Evolutionary conservation across 2,888 invertebrate species (phyloP), one percentile per base, ranked within the genome.

Genomic region (Caradrina clavipalpis): DNA sequence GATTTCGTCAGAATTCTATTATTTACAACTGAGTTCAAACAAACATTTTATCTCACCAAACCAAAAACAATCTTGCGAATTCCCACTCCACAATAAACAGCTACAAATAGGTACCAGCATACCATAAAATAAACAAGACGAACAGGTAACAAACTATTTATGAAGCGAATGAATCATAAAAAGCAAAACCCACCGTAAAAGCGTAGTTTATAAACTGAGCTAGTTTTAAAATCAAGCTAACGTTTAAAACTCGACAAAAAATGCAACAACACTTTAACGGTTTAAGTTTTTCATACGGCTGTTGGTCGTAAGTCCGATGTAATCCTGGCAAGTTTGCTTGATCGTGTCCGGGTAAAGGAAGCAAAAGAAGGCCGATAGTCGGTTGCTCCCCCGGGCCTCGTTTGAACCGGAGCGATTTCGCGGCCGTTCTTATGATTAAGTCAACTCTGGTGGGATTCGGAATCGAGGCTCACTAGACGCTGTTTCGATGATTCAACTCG

Each of bases 341-440:
- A 84, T 85, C 81, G 84, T 81, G 76, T 74, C 76, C 60, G 64
- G 60, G 74, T 47, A 79, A 73, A 78, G 69, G 74, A 83, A 92
- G 90, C 88, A 89, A 91, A 91, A 26, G 85, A 89, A 90, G 89
- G 90, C 91, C 89, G 92, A 92, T 93, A 89, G 90, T 87, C 86
- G 87, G 85, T 66, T 67, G 66, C 78, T 91, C 94, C 92, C 94
- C 49, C 39, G 94, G 92, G 95, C 73, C 95, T 95, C 94, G 95
- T 96, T 95, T 92, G 86, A 89, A 88, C 88, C 87, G 90, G 88
- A 94, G 92, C 94, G 94, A 93, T 95, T 94, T 93, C 93, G 93
- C 93, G 91, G 90, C 88, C 94, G 92, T 92, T 95, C 93, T 94
- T 95, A 95, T 95, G 94, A 95, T 96, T 95, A 95, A 95, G 93